Conservation (phyloP, 2,888 invertebrate species). For the Strigamia crassipes region DNA sequence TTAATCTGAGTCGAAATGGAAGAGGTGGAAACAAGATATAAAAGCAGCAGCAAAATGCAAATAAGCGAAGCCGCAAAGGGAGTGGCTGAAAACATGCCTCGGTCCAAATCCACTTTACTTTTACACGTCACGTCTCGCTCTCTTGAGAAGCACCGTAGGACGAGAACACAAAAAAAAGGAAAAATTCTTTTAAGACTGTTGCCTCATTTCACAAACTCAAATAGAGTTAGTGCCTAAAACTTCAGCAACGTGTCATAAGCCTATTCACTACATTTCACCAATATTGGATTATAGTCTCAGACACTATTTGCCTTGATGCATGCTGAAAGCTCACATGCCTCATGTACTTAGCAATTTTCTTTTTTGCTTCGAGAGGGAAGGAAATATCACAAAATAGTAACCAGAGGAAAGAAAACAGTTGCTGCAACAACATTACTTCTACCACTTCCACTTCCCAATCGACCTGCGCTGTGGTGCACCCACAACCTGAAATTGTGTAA, state of each 20-base stretch:
- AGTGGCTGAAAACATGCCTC: constrained; percentile 1
- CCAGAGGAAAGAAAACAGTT: constrained; percentile 16
- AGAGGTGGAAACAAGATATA: background rate
- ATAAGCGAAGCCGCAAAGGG: background rate
- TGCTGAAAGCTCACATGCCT: constrained; percentile 1
- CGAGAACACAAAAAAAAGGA: background rate
- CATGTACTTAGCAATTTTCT: background rate
- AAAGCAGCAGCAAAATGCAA: constrained; percentile 6
- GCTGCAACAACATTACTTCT: background rate
- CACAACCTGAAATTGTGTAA: background rate
- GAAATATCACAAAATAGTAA: constrained; percentile 7
- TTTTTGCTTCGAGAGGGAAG: constrained; percentile 17
- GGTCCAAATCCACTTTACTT: constrained; percentile 24
- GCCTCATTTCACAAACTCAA: constrained; percentile 5
- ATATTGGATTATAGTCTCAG: constrained; percentile 11
- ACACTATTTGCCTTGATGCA: background rate
- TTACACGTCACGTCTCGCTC: background rate
- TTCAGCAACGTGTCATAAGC: constrained; percentile 20
- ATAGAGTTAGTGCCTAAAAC: constrained; percentile 1
- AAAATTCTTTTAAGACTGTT: background rate
- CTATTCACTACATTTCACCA: constrained; percentile 5
- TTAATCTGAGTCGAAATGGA: background rate
- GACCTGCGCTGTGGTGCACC: background rate
- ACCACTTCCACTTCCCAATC: constrained; percentile 1
- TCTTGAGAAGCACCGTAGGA: background rate